A percentile compares a stretch with the other conserved stretches of the same genome.
Evolutionary conservation across 2,888 invertebrate species (phyloP).

Genomic region (Tenthredo distinguenda): DNA sequence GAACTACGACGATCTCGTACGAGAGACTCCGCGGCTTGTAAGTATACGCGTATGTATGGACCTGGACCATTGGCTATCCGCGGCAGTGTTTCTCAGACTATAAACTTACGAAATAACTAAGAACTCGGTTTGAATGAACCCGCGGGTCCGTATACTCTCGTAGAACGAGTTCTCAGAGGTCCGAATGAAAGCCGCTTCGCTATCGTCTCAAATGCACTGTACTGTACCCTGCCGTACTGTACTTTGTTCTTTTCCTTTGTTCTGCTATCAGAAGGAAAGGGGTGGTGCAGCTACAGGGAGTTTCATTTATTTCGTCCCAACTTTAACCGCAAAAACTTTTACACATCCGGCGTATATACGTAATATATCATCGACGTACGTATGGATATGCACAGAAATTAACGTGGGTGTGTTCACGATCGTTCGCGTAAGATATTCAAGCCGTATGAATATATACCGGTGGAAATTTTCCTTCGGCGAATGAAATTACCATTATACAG

Average conservation of each 20-base stretch:
- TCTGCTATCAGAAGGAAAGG: conserved; percentile 61
- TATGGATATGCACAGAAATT: background rate
- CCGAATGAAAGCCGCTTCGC: conserved; percentile 47
- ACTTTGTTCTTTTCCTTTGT: conserved; percentile 62
- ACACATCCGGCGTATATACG: background rate
- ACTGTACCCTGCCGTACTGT: conserved; percentile 53
- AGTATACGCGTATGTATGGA: conserved; percentile 52
- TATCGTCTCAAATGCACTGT: conserved; percentile 44
- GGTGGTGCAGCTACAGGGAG: conserved; percentile 58
- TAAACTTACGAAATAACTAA: conserved; percentile 37
- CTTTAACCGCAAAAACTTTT: background rate
- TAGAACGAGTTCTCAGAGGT: conserved; percentile 29
- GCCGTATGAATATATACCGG: background rate
- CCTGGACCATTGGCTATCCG: conserved; percentile 67
- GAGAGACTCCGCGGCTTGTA: conserved; percentile 53
- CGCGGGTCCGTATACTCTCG: background rate
- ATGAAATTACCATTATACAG: background rate
- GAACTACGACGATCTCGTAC: conserved; percentile 70
- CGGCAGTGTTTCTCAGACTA: conserved; percentile 67
- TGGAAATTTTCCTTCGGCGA: background rate
- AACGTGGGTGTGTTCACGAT: background rate
- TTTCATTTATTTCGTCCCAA: conserved; percentile 5
- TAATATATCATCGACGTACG: background rate
- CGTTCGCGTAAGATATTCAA: background rate
- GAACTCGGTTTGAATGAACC: conserved; percentile 43